Evolutionary conservation across 2,113 vertebrate species (phyloP), one percentile per base, ranked within the genome.

Genomic region (Stigmatopora argus): DNA sequence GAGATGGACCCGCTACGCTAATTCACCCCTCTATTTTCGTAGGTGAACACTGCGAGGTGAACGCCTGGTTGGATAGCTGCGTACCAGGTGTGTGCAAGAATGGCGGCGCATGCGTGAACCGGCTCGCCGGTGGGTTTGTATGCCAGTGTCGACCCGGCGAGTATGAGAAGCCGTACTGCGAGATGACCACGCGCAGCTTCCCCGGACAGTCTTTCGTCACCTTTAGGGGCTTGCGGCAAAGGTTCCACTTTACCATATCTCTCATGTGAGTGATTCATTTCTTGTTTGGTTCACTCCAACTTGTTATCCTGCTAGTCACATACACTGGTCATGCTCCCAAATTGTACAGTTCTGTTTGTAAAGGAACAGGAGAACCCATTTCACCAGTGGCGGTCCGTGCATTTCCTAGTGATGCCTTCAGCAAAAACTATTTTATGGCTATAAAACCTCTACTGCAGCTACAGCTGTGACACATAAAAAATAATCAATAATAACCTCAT

Each of bases 161-260:
- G 88, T 97, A 91, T 0, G 94, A 97, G 88, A 94, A 93, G 44
- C 96, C 96, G 5, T 97, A 92, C 88, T 98, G 96, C 66, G 89
- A 92, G 85, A 93, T 96, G 92, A 95, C 92, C 87, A 95, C 96
- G 0, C 93, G 96, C 70, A 95, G 93, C 88, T 98, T 98, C 78
- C 94, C 95, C 0, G 91, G 92, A 0, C 90, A 76, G 45, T 97
- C 96, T 80, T 98, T 98, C 78, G 53, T 98, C 89, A 98, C 96
- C 75, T 97, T 98, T 80, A 92, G 92, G 6, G 96, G 96, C 52
- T 91, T 97, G 61, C 89, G 92, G 46, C 96, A 98, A 69, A 92
- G 96, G 72, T 98, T 98, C 85, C 96, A 96, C 89, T 97, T 98
- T 89, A 95, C 94, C 48, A 79, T 97, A 3, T 89, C 93, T 70